Conservation (phyloP, 2,113 vertebrate species). For the Cyprinodon tularosa region DNA sequence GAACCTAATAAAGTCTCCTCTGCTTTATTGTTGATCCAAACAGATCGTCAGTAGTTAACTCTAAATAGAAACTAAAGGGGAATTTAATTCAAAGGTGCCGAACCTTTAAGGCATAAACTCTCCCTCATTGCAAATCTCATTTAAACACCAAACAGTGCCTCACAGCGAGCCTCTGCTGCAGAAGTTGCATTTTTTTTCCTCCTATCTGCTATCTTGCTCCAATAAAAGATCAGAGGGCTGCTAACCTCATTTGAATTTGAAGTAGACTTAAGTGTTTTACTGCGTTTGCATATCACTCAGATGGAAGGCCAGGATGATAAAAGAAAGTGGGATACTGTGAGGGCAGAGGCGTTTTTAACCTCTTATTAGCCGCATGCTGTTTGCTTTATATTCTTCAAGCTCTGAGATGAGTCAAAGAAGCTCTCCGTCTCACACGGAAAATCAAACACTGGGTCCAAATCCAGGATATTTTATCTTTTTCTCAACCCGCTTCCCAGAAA, state of each 20-base stretch:
- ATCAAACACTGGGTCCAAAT: neutral
- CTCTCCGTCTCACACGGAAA: neutral
- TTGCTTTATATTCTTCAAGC: neutral
- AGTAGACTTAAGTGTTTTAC: conserved; percentile 5
- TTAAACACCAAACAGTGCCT: conserved; percentile 6
- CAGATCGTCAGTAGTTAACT: conserved; percentile 3
- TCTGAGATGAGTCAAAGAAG: neutral
- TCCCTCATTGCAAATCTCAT: conserved; percentile 24
- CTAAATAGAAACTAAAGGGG: conserved; percentile 11
- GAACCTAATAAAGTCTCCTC: neutral
- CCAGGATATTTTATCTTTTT: neutral
- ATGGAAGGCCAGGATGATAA: conserved; percentile 12
- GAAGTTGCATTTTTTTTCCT: conserved; percentile 14
- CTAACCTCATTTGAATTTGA: conserved; percentile 22
- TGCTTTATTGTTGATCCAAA: neutral
- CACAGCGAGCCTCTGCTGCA: conserved; percentile 1
- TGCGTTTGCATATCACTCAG: conserved; percentile 18
- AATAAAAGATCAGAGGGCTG: conserved; percentile 26
- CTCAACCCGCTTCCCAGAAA: neutral
- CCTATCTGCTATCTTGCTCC: neutral
- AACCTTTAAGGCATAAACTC: neutral
- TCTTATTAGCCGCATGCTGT: neutral
- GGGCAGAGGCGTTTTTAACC: neutral
- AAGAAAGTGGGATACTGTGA: neutral
- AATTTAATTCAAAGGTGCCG: conserved; percentile 11